These are phyloP conservation scores for Carlito syrichta DNA, from an alignment of 2,113 vertebrate genomes.

Conservation along the genomic window DNA sequence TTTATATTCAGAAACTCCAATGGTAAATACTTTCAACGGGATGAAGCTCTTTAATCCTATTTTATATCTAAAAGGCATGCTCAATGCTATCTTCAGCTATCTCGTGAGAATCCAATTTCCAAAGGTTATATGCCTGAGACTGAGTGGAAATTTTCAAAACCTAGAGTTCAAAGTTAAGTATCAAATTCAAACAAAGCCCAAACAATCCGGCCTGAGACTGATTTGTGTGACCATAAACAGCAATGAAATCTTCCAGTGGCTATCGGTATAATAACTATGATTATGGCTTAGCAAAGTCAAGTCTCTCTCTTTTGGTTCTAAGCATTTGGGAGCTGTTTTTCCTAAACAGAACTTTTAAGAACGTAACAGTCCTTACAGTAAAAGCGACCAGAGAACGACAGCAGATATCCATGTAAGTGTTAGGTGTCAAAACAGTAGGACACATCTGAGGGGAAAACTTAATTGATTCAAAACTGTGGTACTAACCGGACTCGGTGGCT, in stretches of 20 bases:
- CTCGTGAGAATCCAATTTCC: slow-evolving; percentile 71
- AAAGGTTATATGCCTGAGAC: slow-evolving; percentile 53
- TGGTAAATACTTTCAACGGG: slow-evolving; percentile 60
- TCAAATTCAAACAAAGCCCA: slow-evolving; percentile 58
- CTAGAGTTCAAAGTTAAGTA: slow-evolving; percentile 61
- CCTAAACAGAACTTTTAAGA: neutral
- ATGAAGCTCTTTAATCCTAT: slow-evolving; percentile 62
- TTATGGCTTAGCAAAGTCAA: neutral
- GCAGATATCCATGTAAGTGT: neutral
- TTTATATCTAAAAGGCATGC: slow-evolving; percentile 60
- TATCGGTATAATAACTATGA: slow-evolving; percentile 4
- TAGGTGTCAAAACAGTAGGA: neutral
- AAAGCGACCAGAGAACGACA: neutral
- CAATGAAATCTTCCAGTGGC: neutral
- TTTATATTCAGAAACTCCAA: slow-evolving; percentile 54
- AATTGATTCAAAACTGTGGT: neutral
- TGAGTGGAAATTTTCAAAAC: slow-evolving; percentile 63
- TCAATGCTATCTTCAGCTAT: slow-evolving; percentile 29
- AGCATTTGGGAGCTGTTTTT: neutral
- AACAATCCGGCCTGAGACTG: slow-evolving; percentile 7
- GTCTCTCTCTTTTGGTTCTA: neutral
- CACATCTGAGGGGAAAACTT: neutral
- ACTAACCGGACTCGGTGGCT: no score
- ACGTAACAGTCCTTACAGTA: neutral
- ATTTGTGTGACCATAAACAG: slow-evolving; percentile 46